Evolutionary conservation across 2,888 invertebrate species (phyloP).

Genomic region (Leptura quadrifasciata): DNA sequence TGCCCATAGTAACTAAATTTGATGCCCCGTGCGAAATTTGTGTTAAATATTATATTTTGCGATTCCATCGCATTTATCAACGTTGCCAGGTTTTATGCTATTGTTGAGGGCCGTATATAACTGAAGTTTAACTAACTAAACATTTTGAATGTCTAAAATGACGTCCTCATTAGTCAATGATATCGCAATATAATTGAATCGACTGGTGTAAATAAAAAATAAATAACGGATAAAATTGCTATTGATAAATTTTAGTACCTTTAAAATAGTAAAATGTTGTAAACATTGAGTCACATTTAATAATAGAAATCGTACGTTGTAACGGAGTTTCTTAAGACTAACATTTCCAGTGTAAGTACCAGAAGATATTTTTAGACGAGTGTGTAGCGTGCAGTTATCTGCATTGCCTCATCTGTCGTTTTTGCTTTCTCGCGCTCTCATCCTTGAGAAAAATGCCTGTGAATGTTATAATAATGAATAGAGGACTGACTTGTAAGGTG

Average conservation of each 20-base stretch:
- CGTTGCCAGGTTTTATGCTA: too few species aligned
- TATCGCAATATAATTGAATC: background rate
- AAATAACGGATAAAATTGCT: background rate
- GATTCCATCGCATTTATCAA: too few species aligned
- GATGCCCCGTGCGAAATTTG: too few species aligned
- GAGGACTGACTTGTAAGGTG: background rate
- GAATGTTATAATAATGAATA: constrained; percentile 1
- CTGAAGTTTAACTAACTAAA: too few species aligned
- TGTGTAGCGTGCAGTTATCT: background rate
- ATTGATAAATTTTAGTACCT: background rate
- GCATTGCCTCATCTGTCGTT: background rate
- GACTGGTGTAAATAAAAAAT: background rate
- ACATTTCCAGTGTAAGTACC: background rate
- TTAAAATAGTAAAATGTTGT: constrained; percentile 19
- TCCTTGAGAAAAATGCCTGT: constrained; percentile 7
- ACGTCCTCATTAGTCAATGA: background rate
- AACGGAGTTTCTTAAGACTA: constrained; percentile 6
- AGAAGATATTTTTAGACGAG: background rate
- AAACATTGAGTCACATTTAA: constrained; percentile 9
- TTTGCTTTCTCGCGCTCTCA: constrained; percentile 7
- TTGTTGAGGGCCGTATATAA: too few species aligned
- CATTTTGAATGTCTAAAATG: too few species aligned
- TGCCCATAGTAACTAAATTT: too few species aligned
- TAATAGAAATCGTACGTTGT: background rate
- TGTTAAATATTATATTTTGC: too few species aligned